Evolutionary conservation across 2,113 vertebrate species (phyloP), one percentile per base, ranked within the genome.

Genomic region (Blennius ocellaris): DNA sequence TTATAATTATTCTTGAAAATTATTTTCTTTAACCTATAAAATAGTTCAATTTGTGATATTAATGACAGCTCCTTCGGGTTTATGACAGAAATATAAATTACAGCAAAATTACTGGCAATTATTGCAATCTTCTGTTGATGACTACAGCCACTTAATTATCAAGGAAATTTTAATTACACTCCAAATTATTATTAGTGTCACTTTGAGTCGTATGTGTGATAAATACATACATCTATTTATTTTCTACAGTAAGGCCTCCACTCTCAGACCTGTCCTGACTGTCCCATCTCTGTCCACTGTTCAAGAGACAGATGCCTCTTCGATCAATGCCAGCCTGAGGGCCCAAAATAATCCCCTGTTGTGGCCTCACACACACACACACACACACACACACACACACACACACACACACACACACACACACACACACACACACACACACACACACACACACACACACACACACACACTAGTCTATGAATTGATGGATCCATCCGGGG

Each of bases 291-390:
- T 92, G 88, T 92, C 85, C 90, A 90, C 84, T 90, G 91, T 87
- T 82, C 78, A 81, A 57, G 78, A 78, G 88, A 88, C 90, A 92
- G 86, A 92, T 90, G 89, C 69, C 75, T 83, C 91, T 92, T 93
- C 91, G 69, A 93, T 94, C 93, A 94, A 85, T 92, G 91, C 90
- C 89, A 92, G 87, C 87, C 59, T n/a, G 47, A 87, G 79, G 89
- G 88, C 84, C 76, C 61, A 45, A 56, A 73, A 82, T 86, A 90
- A 90, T 87, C 87, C 85, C 85, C 89, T 84, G 84, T 81, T 81
- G 82, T 89, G 83, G 71, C 53, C 45, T 0, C 17, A 21, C 37
- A 45, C 45, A 62, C 58, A 69, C 38, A 43, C 43, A 53, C 58
- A 76, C 51, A 61, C 69, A 53, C 63, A 55, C 44, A 44, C 51